Conservation (phyloP, 1,140 invertebrate species). For the Arion vulgaris region DNA sequence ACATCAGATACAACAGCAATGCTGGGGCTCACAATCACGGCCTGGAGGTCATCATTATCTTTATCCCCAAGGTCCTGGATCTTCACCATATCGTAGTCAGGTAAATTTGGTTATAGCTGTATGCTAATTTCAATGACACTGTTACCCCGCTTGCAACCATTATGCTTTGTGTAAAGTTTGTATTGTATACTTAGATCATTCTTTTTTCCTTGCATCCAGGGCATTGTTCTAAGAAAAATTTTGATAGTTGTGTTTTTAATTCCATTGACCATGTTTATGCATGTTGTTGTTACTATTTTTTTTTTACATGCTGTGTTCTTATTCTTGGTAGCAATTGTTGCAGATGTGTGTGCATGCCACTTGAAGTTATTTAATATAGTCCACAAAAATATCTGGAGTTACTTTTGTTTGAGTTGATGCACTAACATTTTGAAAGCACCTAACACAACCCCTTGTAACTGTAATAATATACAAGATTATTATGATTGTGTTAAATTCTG, state of each 20-base stretch:
- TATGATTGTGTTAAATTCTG: not conserved
- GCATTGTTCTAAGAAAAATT: not conserved
- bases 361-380: not conserved
- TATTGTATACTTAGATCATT: conserved; percentile 2
- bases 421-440: conserved; percentile 8
- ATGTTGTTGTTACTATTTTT: not conserved
- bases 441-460: not conserved
- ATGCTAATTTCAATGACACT: conserved; percentile 27
- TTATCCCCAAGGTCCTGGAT: conserved; percentile 28
- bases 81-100: conserved; percentile 31
- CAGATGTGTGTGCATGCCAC: conserved; percentile 6
- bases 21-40: conserved; percentile 12
- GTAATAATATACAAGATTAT: not conserved
- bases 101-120: conserved; percentile 17
- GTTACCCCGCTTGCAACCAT: conserved; percentile 37
- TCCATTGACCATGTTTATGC: not conserved
- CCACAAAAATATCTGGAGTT: not conserved
- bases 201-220: conserved; percentile 15
- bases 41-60: conserved; percentile 16
- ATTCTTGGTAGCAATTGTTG: not conserved
- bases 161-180: conserved; percentile 33
- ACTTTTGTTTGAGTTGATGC: not conserved
- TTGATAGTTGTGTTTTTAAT: not conserved
- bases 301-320: not conserved
- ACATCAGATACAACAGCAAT: conserved; percentile 21